Evolutionary conservation across 2,797 vertebrate species (phyloP).

Genomic region (Eremophila alpestris): DNA sequence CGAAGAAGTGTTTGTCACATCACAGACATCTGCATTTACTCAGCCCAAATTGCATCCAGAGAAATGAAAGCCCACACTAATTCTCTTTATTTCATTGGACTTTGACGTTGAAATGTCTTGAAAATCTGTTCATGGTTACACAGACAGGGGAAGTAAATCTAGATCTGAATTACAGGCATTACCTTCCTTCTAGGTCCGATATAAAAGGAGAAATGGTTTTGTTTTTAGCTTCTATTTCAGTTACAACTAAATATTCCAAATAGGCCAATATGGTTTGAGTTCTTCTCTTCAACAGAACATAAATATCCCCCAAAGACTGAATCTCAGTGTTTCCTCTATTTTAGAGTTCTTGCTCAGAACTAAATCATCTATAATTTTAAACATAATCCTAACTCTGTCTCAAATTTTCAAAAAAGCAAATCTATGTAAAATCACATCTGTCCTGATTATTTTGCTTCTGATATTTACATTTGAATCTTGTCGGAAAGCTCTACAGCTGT

Average conservation of each 20-base stretch:
- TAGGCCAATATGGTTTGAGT: background rate
- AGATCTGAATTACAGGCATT: constrained; percentile 40
- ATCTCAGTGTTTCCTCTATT: background rate
- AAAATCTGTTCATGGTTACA: constrained; percentile 8
- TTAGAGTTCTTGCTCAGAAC: background rate
- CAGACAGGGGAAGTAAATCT: constrained; percentile 2
- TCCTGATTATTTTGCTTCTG: background rate
- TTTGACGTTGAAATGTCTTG: constrained; percentile 11
- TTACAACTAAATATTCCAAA: background rate
- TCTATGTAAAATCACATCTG: background rate
- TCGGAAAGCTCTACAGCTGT: background rate
- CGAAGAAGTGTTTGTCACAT: constrained; percentile 23
- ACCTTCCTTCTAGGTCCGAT: background rate
- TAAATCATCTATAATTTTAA: background rate
- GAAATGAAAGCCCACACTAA: background rate
- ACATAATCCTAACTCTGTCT: background rate
- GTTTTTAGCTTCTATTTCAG: background rate
- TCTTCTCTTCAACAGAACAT: background rate
- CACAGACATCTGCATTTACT: constrained; percentile 38
- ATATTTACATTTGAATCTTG: background rate
- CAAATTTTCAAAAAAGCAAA: background rate
- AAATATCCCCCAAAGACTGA: background rate
- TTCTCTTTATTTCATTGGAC: background rate
- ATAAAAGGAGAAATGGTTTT: background rate
- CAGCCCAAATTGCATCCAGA: constrained; percentile 31